Evolutionary conservation across 2,888 invertebrate species (phyloP).

Genomic region (Stenichneumon culpator): DNA sequence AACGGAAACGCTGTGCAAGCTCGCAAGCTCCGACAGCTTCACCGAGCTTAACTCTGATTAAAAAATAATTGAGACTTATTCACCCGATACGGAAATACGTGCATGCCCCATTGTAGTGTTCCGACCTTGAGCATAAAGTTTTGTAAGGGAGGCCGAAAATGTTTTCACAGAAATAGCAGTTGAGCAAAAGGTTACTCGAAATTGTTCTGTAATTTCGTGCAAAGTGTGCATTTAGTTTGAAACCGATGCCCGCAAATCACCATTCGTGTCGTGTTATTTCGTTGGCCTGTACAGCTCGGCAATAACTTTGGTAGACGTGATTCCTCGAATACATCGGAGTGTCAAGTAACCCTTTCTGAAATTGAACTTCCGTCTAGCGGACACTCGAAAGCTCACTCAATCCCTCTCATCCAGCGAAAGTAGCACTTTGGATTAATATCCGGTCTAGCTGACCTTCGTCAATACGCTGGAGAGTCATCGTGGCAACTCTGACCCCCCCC

Average conservation of each 20-base stretch:
- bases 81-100: too few relatives aligned
- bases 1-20: not conserved
- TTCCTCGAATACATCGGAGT: not conserved
- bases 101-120: too few relatives aligned
- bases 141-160: too few relatives aligned
- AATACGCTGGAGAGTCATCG: constrained; percentile 8
- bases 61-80: too few relatives aligned
- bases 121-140: too few relatives aligned
- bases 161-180: too few relatives aligned
- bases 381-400: constrained; percentile 31
- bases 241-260: too few relatives aligned
- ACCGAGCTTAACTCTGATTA: too few relatives aligned
- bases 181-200: too few relatives aligned
- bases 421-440: constrained; percentile 66
- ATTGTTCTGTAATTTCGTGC: too few relatives aligned
- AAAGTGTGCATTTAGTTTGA: too few relatives aligned
- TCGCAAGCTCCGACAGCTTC: not conserved
- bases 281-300: too few relatives aligned
- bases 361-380: constrained; percentile 59
- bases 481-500: not conserved
- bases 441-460: constrained; percentile 52
- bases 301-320: not conserved
- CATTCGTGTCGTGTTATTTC: not conserved
- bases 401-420: constrained; percentile 17
- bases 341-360: constrained; percentile 1